Percentiles rank a stretch among this genome's conserved stretches.
Evolutionary conservation across 2,888 invertebrate genomes (phyloP).

Genomic region (Cephus rjabovi): DNA sequence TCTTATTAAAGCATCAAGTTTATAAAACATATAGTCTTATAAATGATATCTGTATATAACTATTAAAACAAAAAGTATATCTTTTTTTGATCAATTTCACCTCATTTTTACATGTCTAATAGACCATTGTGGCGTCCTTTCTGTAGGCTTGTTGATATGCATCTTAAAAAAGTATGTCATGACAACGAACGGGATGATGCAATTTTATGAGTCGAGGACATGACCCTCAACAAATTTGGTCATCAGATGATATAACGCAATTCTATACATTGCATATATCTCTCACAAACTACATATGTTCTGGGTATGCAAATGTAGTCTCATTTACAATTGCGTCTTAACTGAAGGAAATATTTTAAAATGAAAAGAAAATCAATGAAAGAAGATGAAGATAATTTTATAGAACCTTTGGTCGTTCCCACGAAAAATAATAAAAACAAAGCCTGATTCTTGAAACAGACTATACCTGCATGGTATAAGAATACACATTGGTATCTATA

Average conservation of each 20-base stretch:
- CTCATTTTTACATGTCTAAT: neutral
- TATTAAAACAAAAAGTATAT: neutral
- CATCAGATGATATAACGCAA: neutral
- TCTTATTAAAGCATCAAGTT: neutral
- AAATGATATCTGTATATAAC: no score
- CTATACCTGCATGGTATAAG: neutral
- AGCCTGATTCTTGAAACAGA: neutral
- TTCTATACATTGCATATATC: neutral
- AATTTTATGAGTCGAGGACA: slow-evolving; percentile 8
- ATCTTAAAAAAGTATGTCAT: slow-evolving; percentile 2
- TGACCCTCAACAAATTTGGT: slow-evolving; percentile 12
- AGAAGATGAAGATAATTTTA: neutral
- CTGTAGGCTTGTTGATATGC: neutral
- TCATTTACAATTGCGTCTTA: neutral
- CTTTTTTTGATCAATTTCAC: neutral
- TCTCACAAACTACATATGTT: neutral
- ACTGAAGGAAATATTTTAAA: neutral
- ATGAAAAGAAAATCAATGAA: neutral
- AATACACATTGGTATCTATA: neutral
- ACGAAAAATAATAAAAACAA: neutral
- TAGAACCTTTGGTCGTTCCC: neutral
- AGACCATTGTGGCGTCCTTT: neutral
- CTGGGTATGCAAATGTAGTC: neutral
- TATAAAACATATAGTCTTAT: neutral
- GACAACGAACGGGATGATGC: neutral